Base-by-base conservation (phyloP, 2,113 vertebrate genomes). In the Diphyllodes magnificus region DNA sequence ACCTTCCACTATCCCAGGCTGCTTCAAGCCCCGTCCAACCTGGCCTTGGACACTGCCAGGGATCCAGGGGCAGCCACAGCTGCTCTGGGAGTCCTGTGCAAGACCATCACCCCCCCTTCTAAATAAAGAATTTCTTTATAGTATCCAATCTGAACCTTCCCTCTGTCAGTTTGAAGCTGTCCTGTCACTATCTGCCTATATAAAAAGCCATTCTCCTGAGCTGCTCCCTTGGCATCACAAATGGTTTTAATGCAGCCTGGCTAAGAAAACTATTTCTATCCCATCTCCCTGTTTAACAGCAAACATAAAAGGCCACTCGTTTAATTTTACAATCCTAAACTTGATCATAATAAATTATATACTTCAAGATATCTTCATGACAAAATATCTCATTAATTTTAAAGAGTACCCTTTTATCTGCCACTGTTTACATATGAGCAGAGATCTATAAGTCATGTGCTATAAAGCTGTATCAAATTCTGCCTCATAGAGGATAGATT, bases 21-120 rank as follows among this genome's bases (percentile, higher is more conserved):
- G 33, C 53, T 35, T 8, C n/a, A 10, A 47, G 44, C 11, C 30
- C 20, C 0, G 0, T 60, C 45, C 47, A 68, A 0, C 10, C 33
- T 24, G 31, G 16, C 61, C 45, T 45, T 2, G 9, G 20, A 2
- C n/a, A 53, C 28, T 40, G 0, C 28, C 70, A 82, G 47, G 47
- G n/a, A 60, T 35, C 13, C 42, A 49, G 23, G 23, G 23, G 12
- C 60, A 82, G 23, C 28, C 47, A 23, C 19, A 45, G 60, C 45
- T 40, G 0, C 24, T 68, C 61, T 60, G 45, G 28, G 6, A 4
- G n/a, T 2, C 13, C 37, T 37, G 42, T 4, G 50, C 35, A 15
- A 57, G 59, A 59, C 1, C 15, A 15, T 59, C 3, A 2, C 2
- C 6, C 8, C 2, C 2, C 1, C 13, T 50, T 31, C 3, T 13